Evolutionary conservation across 2,797 vertebrate species (phyloP).

Genomic region (Argya squamiceps): DNA sequence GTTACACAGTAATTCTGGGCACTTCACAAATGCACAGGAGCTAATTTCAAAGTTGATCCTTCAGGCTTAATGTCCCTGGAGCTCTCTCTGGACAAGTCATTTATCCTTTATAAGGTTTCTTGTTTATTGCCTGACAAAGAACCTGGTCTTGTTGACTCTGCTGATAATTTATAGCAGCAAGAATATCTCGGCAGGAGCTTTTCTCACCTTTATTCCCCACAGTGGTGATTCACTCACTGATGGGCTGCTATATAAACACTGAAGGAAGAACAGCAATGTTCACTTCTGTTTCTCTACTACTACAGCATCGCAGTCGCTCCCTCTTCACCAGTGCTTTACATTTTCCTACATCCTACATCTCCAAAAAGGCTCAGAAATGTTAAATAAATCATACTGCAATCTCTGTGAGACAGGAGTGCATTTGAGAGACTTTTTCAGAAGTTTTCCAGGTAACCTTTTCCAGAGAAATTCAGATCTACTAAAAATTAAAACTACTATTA

Average conservation of each 20-base stretch:
- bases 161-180: background rate
- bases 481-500: background rate
- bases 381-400: background rate
- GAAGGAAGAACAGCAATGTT: background rate
- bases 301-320: background rate
- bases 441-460: background rate
- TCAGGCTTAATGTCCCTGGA: background rate
- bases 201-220: background rate
- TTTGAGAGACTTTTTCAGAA: background rate
- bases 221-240: background rate
- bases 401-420: background rate
- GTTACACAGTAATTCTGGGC: background rate
- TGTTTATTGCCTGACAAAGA: conserved; percentile 31
- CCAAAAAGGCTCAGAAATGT: background rate
- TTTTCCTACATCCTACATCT: background rate
- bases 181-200: background rate
- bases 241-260: background rate
- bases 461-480: background rate
- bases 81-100: background rate
- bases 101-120: background rate
- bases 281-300: background rate
- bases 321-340: background rate
- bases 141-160: background rate
- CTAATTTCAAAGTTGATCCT: conserved; percentile 12
- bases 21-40: background rate